Evolutionary conservation across 2,113 vertebrate genomes (phyloP).

Genomic region (Daboia siamensis): DNA sequence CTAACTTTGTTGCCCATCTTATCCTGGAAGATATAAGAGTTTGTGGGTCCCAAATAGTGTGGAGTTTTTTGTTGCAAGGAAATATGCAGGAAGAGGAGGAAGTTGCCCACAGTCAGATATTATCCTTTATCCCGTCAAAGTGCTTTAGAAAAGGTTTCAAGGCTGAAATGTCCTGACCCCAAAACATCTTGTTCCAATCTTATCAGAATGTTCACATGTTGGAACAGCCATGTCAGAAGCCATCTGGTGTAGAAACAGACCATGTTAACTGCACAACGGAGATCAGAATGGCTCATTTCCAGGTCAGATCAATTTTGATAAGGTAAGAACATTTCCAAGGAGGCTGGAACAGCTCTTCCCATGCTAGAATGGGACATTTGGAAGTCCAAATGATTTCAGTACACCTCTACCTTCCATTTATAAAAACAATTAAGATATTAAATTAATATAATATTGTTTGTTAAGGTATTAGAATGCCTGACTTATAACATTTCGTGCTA

Average conservation of each 20-base stretch:
- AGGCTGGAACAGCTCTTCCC: background rate
- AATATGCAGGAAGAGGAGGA: background rate
- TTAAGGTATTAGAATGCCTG: background rate
- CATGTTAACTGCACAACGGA: background rate
- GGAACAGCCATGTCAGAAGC: background rate
- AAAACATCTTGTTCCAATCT: background rate
- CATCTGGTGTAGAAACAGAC: background rate
- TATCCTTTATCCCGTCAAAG: background rate
- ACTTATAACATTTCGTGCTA: background rate
- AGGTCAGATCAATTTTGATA: background rate
- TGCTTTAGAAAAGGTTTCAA: background rate
- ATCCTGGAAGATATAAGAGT: background rate
- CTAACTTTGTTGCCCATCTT: background rate
- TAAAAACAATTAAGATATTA: background rate
- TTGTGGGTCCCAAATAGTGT: background rate
- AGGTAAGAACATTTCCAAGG: background rate
- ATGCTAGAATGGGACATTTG: background rate
- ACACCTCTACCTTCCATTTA: background rate
- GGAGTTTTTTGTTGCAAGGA: background rate
- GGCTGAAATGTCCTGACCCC: background rate
- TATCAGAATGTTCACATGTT: background rate
- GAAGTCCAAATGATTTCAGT: background rate
- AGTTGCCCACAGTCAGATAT: background rate
- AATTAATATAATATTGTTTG: background rate
- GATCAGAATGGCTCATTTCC: background rate